A percentile compares a stretch with the other conserved stretches of the same genome.
Conservation (phyloP, 1,140 invertebrate genomes). For the Lepidurus arcticus region DNA sequence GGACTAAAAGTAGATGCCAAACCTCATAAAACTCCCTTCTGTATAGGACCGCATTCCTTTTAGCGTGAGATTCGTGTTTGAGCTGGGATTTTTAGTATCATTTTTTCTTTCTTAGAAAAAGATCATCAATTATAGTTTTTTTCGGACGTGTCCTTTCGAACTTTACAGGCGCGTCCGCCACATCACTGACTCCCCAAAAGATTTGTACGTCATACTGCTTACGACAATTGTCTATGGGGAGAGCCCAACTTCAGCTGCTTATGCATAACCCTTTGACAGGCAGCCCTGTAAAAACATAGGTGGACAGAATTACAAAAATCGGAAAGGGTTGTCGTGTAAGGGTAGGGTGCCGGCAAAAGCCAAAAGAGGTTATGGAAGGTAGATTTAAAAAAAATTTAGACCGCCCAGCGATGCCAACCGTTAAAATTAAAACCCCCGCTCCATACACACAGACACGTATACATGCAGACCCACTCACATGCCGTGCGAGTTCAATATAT, state of each 20-base stretch:
- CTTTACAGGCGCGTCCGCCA: neutral
- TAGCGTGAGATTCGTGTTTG: constrained; percentile 6
- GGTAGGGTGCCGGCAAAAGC: neutral
- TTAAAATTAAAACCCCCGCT: constrained; percentile 19
- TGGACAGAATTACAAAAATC: neutral
- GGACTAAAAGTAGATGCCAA: too few relatives aligned
- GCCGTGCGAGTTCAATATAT: neutral
- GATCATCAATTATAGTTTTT: neutral
- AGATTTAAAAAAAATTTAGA: constrained; percentile 13
- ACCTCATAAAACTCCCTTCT: too few relatives aligned
- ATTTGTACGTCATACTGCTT: neutral
- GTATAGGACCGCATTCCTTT: neutral
- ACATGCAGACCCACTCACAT: neutral
- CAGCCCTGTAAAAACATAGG: constrained; percentile 15
- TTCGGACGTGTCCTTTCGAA: neutral
- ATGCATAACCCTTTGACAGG: constrained; percentile 21
- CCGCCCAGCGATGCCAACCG: constrained; percentile 12
- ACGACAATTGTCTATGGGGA: neutral
- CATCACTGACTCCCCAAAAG: neutral
- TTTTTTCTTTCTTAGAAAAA: neutral
- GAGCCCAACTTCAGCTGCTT: constrained; percentile 3
- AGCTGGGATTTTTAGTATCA: neutral
- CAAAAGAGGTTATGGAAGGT: neutral
- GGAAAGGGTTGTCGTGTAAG: constrained; percentile 6
- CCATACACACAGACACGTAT: neutral